phyloP scores from a whole-genome alignment of 2,797 vertebrate genomes.

The Pempheris klunzingeri region DNA sequence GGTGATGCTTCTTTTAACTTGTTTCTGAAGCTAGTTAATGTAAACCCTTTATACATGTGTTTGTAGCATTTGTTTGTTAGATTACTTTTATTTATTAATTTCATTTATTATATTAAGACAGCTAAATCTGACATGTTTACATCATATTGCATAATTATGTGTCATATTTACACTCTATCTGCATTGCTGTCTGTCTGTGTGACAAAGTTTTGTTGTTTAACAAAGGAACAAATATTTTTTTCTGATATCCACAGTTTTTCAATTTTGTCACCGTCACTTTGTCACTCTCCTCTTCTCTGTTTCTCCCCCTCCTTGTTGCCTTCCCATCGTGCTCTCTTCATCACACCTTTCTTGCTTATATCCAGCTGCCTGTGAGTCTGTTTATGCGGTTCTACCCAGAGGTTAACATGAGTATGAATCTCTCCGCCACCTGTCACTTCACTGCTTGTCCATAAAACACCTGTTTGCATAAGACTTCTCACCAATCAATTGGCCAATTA shows the following conservation, averaged over 20 bases:
- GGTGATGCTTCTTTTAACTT: too few species aligned
- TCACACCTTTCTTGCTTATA: neutral
- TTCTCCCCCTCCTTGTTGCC: neutral
- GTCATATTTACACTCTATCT: neutral
- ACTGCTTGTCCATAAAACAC: neutral
- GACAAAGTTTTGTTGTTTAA: too few species aligned
- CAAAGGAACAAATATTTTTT: constrained; percentile 5
- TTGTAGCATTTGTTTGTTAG: too few species aligned
- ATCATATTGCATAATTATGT: neutral
- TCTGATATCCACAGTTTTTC: constrained; percentile 3
- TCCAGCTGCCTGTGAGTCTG: neutral
- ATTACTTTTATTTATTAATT: too few species aligned
- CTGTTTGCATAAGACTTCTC: constrained; percentile 36
- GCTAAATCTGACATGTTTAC: neutral
- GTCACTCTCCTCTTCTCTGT: neutral
- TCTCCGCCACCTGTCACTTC: constrained; percentile 30
- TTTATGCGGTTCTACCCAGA: neutral
- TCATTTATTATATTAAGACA: too few species aligned
- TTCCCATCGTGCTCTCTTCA: neutral
- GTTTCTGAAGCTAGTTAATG: too few species aligned
- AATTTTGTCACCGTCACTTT: constrained; percentile 31
- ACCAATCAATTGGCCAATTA: constrained; percentile 54
- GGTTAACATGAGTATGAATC: constrained; percentile 19
- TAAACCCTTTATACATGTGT: too few species aligned
- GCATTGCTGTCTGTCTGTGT: neutral